Conservation (phyloP, 30 jellyfish, hydroid and myxozoan genomes). For the Mastigias papua region DNA sequence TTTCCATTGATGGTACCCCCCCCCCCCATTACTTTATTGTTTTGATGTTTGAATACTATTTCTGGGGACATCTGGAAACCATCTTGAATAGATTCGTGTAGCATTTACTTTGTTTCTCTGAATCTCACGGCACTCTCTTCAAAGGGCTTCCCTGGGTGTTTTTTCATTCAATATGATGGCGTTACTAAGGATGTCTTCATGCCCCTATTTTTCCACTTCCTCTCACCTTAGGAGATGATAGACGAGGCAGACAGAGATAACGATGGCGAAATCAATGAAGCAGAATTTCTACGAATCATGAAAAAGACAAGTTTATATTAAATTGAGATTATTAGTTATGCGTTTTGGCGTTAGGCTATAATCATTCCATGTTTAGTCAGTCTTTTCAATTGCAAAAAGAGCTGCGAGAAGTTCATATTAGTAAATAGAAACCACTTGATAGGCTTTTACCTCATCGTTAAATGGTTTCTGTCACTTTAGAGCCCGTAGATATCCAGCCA, state of each 20-base stretch:
- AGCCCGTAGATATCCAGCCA: neutral
- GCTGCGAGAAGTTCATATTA: constrained; percentile 12
- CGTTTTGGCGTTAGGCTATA: neutral
- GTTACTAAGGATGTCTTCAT: too few relatives aligned
- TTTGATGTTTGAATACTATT: too few relatives aligned
- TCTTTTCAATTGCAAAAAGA: neutral
- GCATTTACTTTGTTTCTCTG: too few relatives aligned
- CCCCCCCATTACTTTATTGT: too few relatives aligned
- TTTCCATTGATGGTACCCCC: too few relatives aligned
- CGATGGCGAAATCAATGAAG: constrained; percentile 98
- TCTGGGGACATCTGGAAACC: too few relatives aligned
- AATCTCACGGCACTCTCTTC: too few relatives aligned
- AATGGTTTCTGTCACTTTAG: neutral
- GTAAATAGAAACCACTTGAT: neutral
- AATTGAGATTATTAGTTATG: neutral
- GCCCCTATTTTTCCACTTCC: neutral
- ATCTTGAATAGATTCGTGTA: too few relatives aligned
- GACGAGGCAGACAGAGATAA: constrained; percentile 99
- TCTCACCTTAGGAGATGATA: constrained; percentile 88
- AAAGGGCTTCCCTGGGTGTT: too few relatives aligned
- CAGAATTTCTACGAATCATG: constrained; percentile 94
- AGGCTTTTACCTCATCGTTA: neutral
- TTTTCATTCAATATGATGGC: too few relatives aligned
- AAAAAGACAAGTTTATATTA: constrained; percentile 91
- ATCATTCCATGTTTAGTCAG: neutral